phyloP scores from a whole-genome alignment of 1,140 invertebrate species.

The Trissolcus basalis region DNA sequence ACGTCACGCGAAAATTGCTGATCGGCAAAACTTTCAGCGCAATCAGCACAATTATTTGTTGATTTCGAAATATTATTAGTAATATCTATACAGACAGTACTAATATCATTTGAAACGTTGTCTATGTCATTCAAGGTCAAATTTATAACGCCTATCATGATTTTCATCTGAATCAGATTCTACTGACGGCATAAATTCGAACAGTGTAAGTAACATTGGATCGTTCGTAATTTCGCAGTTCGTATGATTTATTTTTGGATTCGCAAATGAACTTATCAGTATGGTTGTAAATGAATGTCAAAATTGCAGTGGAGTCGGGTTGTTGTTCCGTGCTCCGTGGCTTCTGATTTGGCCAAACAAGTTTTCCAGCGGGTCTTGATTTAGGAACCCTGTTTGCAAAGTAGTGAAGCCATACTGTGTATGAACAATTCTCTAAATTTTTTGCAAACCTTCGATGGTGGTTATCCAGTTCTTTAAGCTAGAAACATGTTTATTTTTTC shows the following conservation, averaged over 20 bases:
- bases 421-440: not conserved
- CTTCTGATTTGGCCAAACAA: constrained; percentile 19
- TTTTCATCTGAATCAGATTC: too few species aligned
- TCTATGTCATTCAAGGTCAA: too few species aligned
- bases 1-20: too few species aligned
- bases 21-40: too few species aligned
- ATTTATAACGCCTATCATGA: too few species aligned
- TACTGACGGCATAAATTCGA: too few species aligned
- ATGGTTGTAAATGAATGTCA: constrained; percentile 2
- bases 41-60: too few species aligned
- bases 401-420: not conserved
- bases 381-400: not conserved
- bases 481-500: constrained; percentile 1
- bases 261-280: not conserved
- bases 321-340: constrained; percentile 9
- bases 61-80: too few species aligned
- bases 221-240: constrained; percentile 7
- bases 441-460: not conserved
- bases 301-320: constrained; percentile 17
- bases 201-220: not conserved
- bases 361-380: constrained; percentile 15
- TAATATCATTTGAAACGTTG: too few species aligned
- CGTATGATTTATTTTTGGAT: not conserved
- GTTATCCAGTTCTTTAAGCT: constrained; percentile 19
- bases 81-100: too few species aligned